phyloP scores from a whole-genome alignment of 2,888 invertebrate species.

The Callimorpha dominula region DNA sequence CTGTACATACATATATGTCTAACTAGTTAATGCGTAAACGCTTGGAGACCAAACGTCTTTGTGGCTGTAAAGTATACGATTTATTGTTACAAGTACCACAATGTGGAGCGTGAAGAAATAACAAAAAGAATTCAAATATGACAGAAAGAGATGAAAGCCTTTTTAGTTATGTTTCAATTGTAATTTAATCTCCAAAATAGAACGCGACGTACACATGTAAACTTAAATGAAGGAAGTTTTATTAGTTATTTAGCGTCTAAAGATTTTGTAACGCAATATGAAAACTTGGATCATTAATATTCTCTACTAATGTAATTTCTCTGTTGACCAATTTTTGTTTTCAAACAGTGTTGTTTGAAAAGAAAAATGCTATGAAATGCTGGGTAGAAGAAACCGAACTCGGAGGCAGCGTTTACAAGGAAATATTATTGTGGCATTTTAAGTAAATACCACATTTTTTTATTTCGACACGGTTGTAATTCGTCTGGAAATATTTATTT shows the following conservation, averaged over 20 bases:
- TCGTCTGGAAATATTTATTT: too few relatives aligned
- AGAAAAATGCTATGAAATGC: background rate
- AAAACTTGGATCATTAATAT: background rate
- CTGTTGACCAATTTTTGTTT: background rate
- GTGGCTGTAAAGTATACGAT: background rate
- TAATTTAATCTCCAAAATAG: background rate
- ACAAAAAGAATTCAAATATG: background rate
- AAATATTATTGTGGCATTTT: too few relatives aligned
- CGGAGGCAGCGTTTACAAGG: background rate
- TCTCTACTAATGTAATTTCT: background rate
- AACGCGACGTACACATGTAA: background rate
- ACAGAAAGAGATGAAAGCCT: background rate
- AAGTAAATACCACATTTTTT: too few relatives aligned
- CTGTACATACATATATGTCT: background rate
- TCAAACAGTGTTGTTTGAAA: background rate
- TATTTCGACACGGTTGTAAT: too few relatives aligned
- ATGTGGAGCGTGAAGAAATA: background rate
- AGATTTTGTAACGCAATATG: background rate
- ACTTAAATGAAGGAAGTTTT: background rate
- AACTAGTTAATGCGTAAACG: background rate
- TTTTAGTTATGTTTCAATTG: background rate
- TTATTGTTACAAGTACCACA: background rate
- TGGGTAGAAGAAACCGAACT: background rate
- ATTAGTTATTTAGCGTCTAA: too few relatives aligned
- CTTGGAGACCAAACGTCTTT: background rate